These are phyloP conservation scores for Mesembrinibis cayennensis DNA, from an alignment of 2,113 vertebrate species.

Conservation along the genomic window DNA sequence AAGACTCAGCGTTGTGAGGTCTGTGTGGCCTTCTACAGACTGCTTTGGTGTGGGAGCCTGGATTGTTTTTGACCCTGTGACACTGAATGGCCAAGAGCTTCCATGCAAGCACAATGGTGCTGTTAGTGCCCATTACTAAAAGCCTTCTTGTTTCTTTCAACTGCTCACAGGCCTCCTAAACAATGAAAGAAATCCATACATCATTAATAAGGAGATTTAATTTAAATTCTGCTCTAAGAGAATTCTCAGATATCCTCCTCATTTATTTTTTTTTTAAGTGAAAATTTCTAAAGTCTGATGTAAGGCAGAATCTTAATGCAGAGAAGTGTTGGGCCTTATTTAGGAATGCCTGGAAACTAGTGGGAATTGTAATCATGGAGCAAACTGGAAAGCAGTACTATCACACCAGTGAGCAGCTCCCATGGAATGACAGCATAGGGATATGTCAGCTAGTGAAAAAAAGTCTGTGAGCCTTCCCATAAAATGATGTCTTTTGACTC, in stretches of 20 bases:
- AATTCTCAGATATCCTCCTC: slow-evolving; percentile 24
- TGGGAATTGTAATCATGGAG: not conserved
- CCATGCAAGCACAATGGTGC: slow-evolving; percentile 63
- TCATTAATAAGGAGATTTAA: slow-evolving; percentile 63
- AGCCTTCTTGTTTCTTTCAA: slow-evolving; percentile 67
- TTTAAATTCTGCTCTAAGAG: slow-evolving; percentile 50
- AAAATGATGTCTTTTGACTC: not conserved
- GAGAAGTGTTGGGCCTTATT: not conserved
- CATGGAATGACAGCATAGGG: not conserved
- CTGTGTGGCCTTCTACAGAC: slow-evolving; percentile 50
- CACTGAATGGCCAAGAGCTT: slow-evolving; percentile 61
- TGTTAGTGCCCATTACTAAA: slow-evolving; percentile 64
- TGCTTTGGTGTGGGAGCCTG: slow-evolving; percentile 57
- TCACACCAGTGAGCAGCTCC: not conserved
- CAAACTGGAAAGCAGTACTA: slow-evolving; percentile 4
- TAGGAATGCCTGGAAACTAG: not conserved
- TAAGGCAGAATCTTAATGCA: slow-evolving; percentile 8
- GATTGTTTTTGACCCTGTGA: slow-evolving; percentile 67
- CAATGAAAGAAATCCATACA: slow-evolving; percentile 67
- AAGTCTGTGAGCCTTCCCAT: not conserved
- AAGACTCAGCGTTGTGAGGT: slow-evolving; percentile 19
- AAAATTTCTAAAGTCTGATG: slow-evolving; percentile 34
- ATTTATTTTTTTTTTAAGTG: not conserved
- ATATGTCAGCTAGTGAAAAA: not conserved
- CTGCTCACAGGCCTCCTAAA: slow-evolving; percentile 36